Base-by-base conservation (phyloP, 2,888 invertebrate species). In the Sclerodermus sp. region DNA sequence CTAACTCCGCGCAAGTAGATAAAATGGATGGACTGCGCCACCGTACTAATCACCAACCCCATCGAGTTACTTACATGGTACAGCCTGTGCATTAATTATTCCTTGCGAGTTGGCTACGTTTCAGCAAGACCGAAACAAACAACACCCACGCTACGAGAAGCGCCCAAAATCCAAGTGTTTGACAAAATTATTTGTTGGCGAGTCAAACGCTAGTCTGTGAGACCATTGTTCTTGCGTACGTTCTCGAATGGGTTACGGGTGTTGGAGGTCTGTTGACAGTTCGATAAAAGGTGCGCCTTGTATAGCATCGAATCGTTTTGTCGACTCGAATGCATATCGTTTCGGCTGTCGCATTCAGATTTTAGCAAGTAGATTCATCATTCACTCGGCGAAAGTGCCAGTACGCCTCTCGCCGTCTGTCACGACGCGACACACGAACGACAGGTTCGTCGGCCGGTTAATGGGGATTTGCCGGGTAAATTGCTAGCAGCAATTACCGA, bases 401-500 rank as follows among this genome's bases (percentile, higher is more conserved):
- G 47, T 49, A 45, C 45, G 32, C 39, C 43, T 37, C 39, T 36
- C 38, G 39, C 31, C 18, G 45, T 8, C 34, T 30, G 23, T 23
- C 23, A 23, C 23, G 23, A 23, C 23, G 23, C 23, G 49, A 46
- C 53, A 57, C 51, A 58, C 45, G 47, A 38, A 53, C 48, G 58
- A 48, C 57, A 51, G 55, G 58, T 59, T 55, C 55, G 57, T 48
- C 57, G 57, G 52, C 40, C 57, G 58, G 60, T 69, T 71, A 71
- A 71, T 71, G 60, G 67, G 71, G 70, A 70, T 70, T 72, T 67
- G 57, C 64, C 47, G 65, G 62, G 66, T 68, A 73, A 73, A 73
- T 73, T 73, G 71, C 71, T 61, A 64, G 62, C 66, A 65, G 71
- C 70, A 73, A 73, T 73, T 71, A 73, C 71, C 64, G 67, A 66